phyloP scores from a whole-genome alignment of 1,140 invertebrate genomes.

The Diorhabda carinulata region DNA sequence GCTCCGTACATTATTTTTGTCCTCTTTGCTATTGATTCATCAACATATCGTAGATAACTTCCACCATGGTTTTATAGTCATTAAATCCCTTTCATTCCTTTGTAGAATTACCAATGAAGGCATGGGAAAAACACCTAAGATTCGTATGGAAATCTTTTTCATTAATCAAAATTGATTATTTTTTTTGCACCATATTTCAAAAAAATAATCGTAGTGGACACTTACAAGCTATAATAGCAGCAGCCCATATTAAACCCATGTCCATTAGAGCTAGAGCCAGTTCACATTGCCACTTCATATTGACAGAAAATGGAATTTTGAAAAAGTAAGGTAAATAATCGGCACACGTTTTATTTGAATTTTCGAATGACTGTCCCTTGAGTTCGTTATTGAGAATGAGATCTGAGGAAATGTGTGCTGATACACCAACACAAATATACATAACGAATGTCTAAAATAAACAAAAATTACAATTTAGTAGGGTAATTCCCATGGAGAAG shows the following conservation, averaged over 20 bases:
- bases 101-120: too few species aligned
- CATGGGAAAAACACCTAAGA: too few species aligned
- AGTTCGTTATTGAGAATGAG: constrained; percentile 9
- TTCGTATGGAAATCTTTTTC: too few species aligned
- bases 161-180: too few species aligned
- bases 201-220: neutral
- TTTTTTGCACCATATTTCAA: too few species aligned
- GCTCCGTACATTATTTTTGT: too few species aligned
- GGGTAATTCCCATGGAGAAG: too few species aligned
- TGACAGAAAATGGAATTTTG: constrained; percentile 8
- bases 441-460: constrained; percentile 12
- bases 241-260: constrained; percentile 6
- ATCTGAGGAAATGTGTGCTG: constrained; percentile 12
- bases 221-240: constrained; percentile 13
- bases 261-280: constrained; percentile 12
- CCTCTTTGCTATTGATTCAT: too few species aligned
- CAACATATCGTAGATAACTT: too few species aligned
- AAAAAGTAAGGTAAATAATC: constrained; percentile 16
- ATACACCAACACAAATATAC: constrained; percentile 14
- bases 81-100: too few species aligned
- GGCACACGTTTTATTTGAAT: constrained; percentile 11
- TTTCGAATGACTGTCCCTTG: neutral
- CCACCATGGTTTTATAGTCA: too few species aligned
- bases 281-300: constrained; percentile 7
- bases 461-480: neutral